Conservation (phyloP, 2,797 vertebrate species). For the Brachyrhaphis roseni region DNA sequence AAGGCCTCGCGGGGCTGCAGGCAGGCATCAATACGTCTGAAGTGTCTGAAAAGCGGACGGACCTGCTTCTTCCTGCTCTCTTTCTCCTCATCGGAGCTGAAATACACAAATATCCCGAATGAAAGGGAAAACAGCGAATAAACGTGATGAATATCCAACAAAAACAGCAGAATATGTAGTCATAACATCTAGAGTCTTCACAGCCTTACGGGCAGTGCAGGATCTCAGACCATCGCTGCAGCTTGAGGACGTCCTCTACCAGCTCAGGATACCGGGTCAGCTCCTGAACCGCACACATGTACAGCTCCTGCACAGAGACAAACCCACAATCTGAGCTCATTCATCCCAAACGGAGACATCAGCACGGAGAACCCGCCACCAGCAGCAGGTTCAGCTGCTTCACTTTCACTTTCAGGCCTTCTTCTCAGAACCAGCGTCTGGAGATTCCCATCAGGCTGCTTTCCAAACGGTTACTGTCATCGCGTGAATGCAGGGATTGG, state of each 20-base stretch:
- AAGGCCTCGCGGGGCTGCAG: constrained; percentile 95
- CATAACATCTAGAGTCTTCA: no score
- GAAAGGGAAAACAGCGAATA: neutral
- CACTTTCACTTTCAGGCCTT: neutral
- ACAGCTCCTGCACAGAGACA: constrained; percentile 84
- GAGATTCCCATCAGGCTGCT: constrained; percentile 3
- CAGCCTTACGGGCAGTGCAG: constrained; percentile 89
- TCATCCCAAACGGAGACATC: neutral
- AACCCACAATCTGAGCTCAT: neutral
- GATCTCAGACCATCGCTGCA: constrained; percentile 92
- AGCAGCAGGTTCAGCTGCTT: neutral
- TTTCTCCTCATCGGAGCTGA: constrained; percentile 88
- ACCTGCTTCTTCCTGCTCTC: constrained; percentile 91
- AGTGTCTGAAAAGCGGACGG: constrained; percentile 94
- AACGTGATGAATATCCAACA: neutral
- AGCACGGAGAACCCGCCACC: neutral
- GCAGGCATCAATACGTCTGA: constrained; percentile 94
- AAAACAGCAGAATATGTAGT: neutral
- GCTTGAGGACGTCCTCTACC: constrained; percentile 90
- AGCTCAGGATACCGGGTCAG: constrained; percentile 88
- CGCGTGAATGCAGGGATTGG: neutral
- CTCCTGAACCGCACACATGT: constrained; percentile 90
- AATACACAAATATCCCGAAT: constrained; percentile 3
- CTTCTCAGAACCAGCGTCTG: neutral
- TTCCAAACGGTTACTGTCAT: neutral